These are phyloP conservation scores for Peromyscus maniculatus DNA, from an alignment of 2,113 vertebrate species.

Conservation along the genomic window DNA sequence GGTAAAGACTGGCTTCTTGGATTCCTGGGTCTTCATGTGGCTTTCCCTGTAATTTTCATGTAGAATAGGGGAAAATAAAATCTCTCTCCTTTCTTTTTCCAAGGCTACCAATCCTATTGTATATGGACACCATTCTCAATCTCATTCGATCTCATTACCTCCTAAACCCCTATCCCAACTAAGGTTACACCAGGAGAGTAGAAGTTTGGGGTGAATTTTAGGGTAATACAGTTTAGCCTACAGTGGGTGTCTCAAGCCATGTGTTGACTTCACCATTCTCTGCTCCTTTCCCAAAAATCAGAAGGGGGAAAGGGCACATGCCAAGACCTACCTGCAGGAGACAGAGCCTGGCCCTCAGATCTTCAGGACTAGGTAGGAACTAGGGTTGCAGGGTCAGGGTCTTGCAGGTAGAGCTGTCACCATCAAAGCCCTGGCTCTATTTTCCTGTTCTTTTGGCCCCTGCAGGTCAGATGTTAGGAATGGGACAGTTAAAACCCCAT, in stretches of 20 bases:
- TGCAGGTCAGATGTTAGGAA: not conserved
- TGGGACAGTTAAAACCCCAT: not conserved
- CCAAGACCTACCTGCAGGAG: not conserved
- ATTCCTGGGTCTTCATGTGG: not conserved
- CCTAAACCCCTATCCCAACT: not conserved
- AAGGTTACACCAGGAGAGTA: not conserved
- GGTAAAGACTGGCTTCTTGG: not conserved
- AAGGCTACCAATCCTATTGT: not conserved
- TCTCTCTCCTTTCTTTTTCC: not conserved
- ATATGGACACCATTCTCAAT: not conserved
- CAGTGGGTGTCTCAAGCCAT: not conserved
- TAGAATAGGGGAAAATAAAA: not conserved
- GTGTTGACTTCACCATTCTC: not conserved
- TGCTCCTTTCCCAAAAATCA: not conserved
- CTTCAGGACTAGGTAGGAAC: not conserved
- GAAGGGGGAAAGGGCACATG: not conserved
- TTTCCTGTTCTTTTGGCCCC: not conserved
- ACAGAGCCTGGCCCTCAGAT: not conserved
- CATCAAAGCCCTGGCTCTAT: not conserved
- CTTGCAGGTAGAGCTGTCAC: fast-evolving
- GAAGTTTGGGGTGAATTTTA: not conserved
- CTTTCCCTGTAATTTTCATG: not conserved
- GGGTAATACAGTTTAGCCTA: not conserved
- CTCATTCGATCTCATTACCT: not conserved
- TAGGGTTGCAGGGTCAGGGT: not conserved